Conservation (phyloP, 2,888 invertebrate genomes). For the Conomelus anceps region DNA sequence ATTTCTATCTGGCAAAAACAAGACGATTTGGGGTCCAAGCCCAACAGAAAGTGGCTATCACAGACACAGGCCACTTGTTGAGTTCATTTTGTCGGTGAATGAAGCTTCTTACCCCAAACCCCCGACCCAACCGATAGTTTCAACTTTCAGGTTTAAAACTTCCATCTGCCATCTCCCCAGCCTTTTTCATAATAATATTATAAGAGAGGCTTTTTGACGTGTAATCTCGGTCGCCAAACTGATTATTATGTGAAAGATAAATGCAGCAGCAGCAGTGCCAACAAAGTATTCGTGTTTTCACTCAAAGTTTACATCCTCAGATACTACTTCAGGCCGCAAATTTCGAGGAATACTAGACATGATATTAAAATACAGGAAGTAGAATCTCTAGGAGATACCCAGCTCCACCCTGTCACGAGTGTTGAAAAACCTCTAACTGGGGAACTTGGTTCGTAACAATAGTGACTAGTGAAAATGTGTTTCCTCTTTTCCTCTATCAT, state of each 20-base stretch:
- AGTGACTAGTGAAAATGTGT: too few relatives aligned
- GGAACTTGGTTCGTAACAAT: too few relatives aligned
- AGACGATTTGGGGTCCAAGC: not conserved
- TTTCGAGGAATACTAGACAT: not conserved
- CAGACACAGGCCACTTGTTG: not conserved
- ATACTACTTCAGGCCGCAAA: not conserved
- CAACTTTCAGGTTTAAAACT: not conserved
- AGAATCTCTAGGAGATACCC: too few relatives aligned
- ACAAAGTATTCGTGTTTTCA: not conserved
- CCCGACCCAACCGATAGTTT: not conserved
- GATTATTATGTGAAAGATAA: not conserved
- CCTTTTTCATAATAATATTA: not conserved
- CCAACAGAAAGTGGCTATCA: not conserved
- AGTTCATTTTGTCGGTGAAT: not conserved
- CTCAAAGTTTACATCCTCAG: not conserved
- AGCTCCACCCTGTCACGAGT: too few relatives aligned
- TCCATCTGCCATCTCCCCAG: not conserved
- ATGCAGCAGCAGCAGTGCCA: not conserved
- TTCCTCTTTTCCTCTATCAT: too few relatives aligned
- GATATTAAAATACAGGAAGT: not conserved
- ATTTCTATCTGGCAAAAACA: not conserved
- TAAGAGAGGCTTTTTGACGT: not conserved
- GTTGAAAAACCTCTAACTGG: too few relatives aligned
- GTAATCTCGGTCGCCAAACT: not conserved
- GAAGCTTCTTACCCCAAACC: not conserved